Base-by-base conservation (phyloP, 2,797 vertebrate genomes). In the Sebastes taczanowskii region DNA sequence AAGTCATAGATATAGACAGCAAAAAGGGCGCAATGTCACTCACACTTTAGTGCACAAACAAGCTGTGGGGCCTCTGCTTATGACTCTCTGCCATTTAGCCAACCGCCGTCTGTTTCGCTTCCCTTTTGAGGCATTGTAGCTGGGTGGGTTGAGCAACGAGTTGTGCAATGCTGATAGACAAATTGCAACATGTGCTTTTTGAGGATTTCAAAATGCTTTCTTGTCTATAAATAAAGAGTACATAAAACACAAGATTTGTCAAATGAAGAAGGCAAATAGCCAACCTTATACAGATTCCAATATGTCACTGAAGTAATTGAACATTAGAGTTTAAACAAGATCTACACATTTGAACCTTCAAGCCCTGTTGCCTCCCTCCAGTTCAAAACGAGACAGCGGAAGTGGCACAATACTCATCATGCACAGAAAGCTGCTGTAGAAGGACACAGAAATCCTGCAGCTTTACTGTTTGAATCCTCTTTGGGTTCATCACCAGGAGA, bases 51-150 rank as follows among this genome's bases (percentile, higher is more conserved):
- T 9, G 13, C 46, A 29, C 46, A 61, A 53, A 14, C 18, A 23
- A 52, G 30, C 62, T 13, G 63, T 2, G 64, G 64, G 77, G 75
- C 81, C 77, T 77, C 49, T 6, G 27, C 55, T 7, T 16, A 22
- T 64, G 79, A 70, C 69, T 49, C 52, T 66, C 68, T 9, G 5
- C 63, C 29, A 7, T 67, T 65, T 14, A 69, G 60, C 77, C 78
- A 89, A 93, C 92, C 74, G 92, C 84, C 74, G 32, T 27, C 55
- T 80, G 90, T 96, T 96, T 96, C 94, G 80, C 91, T 96, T 96
- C 95, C 95, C 91, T 74, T 91, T 87, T 80, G 68, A 84, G 67
- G 46, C 79, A 38, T 52, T 6, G 46, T 63, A 75, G 71, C 88
- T 55, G 88, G 81, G 80, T 71, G 62, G 58, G 69, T 88, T 84